Conservation (phyloP, 2,797 vertebrate species). For the Chromis chromis region DNA sequence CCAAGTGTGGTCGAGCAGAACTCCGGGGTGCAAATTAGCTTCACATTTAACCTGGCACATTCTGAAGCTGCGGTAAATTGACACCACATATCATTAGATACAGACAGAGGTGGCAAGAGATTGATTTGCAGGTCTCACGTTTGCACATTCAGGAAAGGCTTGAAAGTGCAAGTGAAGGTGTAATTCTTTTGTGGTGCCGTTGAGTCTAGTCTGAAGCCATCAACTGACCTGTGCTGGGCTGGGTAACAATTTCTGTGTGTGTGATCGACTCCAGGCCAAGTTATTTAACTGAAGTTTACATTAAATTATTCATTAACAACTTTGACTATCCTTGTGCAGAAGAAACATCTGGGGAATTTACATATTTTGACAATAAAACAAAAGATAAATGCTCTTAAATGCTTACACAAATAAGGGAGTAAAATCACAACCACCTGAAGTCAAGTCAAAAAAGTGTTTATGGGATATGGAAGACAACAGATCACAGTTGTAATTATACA, state of each 20-base stretch:
- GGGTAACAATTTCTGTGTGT: not conserved
- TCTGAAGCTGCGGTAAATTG: conserved; percentile 3
- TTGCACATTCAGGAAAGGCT: conserved; percentile 2
- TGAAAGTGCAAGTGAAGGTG: conserved; percentile 1
- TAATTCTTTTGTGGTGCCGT: not conserved
- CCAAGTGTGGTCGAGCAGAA: not conserved
- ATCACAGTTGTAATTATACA: no score
- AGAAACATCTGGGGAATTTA: no score
- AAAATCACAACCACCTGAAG: no score
- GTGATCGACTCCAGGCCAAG: not conserved
- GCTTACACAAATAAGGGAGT: no score
- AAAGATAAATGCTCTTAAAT: no score
- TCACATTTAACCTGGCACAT: conserved; percentile 35
- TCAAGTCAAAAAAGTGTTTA: no score
- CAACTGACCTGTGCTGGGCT: not conserved
- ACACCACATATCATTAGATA: conserved; percentile 20
- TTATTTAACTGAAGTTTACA: not conserved
- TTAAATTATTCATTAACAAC: not conserved
- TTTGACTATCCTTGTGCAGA: no score
- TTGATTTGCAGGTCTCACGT: not conserved
- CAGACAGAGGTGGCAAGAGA: conserved; percentile 12
- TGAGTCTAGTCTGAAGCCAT: not conserved
- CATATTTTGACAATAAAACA: not conserved
- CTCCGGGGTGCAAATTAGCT: conserved; percentile 8
- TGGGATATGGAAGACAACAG: no score